phyloP scores from a whole-genome alignment of 2,113 vertebrate genomes.

The Lagopus muta region DNA sequence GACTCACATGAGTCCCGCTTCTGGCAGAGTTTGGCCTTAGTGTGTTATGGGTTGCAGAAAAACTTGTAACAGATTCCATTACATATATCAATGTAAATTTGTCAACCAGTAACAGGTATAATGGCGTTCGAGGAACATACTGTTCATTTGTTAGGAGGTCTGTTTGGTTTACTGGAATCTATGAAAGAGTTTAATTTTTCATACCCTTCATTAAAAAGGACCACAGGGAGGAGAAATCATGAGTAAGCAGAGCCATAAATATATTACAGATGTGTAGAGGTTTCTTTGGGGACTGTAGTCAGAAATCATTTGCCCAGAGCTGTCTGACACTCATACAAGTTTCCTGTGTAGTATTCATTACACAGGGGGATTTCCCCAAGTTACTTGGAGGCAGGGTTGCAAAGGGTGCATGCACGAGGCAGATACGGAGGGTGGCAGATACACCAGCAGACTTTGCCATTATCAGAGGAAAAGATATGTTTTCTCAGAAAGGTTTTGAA shows the following conservation, averaged over 20 bases:
- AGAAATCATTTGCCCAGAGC: conserved; percentile 36
- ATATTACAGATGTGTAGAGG: conserved; percentile 23
- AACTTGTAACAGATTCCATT: neutral
- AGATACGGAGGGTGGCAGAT: neutral
- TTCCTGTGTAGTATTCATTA: neutral
- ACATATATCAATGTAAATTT: neutral
- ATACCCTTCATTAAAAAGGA: conserved; percentile 45
- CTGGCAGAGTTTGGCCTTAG: neutral
- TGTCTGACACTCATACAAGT: neutral
- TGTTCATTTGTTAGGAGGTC: neutral
- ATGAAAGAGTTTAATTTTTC: conserved; percentile 60
- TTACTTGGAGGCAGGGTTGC: conserved; percentile 17
- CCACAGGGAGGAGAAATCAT: conserved; percentile 59
- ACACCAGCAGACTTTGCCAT: neutral
- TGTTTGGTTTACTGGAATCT: conserved; percentile 34
- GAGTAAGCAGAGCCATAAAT: conserved; percentile 62
- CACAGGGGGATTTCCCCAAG: neutral
- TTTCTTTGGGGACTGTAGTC: conserved; percentile 18
- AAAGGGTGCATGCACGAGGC: neutral
- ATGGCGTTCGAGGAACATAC: neutral
- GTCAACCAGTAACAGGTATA: neutral
- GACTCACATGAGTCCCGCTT: neutral
- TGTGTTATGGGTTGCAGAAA: neutral
- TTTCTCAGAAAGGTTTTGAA: conserved; percentile 27
- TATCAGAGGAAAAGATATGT: neutral